Base-by-base conservation (phyloP, 1,140 invertebrate genomes). In the Brachionus manjavacas region DNA sequence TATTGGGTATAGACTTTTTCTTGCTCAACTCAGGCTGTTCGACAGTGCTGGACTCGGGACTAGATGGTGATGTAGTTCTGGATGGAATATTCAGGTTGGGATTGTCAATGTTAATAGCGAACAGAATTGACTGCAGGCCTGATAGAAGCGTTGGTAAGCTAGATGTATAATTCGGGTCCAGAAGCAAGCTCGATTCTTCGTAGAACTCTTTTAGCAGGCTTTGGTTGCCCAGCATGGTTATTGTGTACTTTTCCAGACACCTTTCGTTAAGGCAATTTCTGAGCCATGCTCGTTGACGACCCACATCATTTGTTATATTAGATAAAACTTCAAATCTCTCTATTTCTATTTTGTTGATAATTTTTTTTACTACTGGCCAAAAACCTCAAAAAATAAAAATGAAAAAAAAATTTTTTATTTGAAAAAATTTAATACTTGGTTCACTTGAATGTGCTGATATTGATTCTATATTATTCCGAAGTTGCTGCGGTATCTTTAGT, bases 101-200 rank as follows among this genome's bases (percentile, higher is more conserved):
- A 90, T 94, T 94, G 88, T 96, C 95, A 86, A 96, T 94, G 86
- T 92, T 94, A 87, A 96, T 93, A 28, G 95, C 95, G 91, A 97
- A 97, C 85, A 96, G 91, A 87, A 96, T 93, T 49, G 94, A 93
- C 85, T 92, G 93, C 87, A 96, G 90, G 84, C 94, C 94, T 94
- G 84, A 20, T 86, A 86, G n/a, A 11, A n/a, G 83, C 11, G 41
- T 68, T 41, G 52, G 31, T 4, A 81, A 1, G 11, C 16, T 43
- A 16, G 35, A 46, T 66, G 85, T 70, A 68, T 60, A 80, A 43
- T 70, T 79, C 39, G 20, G 25, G 23, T 60, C 80, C 12, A 81
- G 6, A 28, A 81, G 25, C 39, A 81, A 35, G 23, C 78, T 43
- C 2, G 3, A 49, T 12, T 28, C 28, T 66, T 66, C 70, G 28